Evolutionary conservation across 1,140 invertebrate genomes (phyloP).

Genomic region (Drosophila pseudoobscura): DNA sequence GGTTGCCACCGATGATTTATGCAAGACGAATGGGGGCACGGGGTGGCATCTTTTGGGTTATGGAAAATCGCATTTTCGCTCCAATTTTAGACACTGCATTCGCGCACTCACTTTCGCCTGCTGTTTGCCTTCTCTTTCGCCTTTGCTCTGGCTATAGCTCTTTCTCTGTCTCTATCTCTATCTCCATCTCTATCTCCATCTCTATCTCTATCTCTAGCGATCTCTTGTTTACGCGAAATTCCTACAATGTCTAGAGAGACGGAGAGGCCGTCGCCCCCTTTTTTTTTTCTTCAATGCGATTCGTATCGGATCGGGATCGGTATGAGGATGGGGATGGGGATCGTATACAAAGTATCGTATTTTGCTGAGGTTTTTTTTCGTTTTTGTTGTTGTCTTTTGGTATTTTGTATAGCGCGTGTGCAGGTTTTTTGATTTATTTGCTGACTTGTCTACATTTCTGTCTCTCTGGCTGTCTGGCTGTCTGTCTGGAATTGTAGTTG

Average conservation of each 20-base stretch:
- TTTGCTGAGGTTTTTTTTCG: constrained; percentile 39
- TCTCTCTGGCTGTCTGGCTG: neutral
- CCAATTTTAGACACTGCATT: constrained; percentile 25
- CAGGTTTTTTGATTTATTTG: constrained; percentile 66
- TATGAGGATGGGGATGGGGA: no score
- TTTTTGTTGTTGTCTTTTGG: neutral
- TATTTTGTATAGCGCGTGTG: constrained; percentile 54
- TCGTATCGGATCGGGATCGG: no score
- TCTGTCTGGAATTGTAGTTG: neutral
- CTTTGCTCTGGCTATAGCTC: neutral
- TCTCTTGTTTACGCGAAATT: constrained; percentile 65
- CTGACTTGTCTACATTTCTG: constrained; percentile 52
- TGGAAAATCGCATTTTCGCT: constrained; percentile 31
- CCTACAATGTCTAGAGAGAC: constrained; percentile 47
- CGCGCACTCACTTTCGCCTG: neutral
- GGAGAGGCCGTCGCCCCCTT: constrained; percentile 65
- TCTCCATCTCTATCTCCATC: neutral
- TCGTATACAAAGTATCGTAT: constrained; percentile 59
- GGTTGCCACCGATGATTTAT: neutral
- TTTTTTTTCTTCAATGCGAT: neutral
- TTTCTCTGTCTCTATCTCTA: neutral
- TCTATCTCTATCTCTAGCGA: neutral
- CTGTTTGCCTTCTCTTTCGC: neutral
- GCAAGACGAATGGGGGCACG: neutral
- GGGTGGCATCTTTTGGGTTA: neutral